A percentile compares a stretch with the other conserved stretches of the same genome.
These are phyloP conservation scores for Halisarca cf. caerulea DNA, from an alignment of 37 sponge, comb jelly and placozoan genomes.

Conservation along the genomic window DNA sequence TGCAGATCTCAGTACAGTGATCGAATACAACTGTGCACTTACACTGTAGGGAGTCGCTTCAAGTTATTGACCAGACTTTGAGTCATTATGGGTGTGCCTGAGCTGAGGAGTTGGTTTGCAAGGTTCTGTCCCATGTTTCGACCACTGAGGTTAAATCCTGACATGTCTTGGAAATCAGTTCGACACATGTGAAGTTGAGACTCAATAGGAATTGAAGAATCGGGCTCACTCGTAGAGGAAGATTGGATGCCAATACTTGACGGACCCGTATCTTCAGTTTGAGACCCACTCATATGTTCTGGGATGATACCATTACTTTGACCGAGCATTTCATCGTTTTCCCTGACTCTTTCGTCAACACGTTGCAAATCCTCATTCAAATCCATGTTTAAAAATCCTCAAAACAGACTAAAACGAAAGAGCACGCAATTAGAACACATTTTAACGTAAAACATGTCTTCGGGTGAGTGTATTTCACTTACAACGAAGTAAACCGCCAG, in stretches of 20 bases:
- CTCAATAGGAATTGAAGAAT: background rate
- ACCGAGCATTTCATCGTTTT: background rate
- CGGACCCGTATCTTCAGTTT: background rate
- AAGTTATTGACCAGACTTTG: background rate
- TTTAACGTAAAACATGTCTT: too few relatives aligned
- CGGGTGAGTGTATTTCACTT: too few relatives aligned
- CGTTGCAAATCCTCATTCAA: background rate
- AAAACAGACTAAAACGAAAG: too few relatives aligned
- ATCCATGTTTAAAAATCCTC: conserved; percentile 1
- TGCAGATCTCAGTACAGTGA: background rate
- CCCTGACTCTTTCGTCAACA: background rate
- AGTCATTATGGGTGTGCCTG: conserved; percentile 8
- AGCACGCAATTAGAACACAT: too few relatives aligned
- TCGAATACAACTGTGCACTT: background rate
- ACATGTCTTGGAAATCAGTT: conserved; percentile 2
- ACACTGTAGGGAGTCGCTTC: conserved; percentile 5
- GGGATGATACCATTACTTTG: background rate
- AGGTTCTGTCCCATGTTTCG: conserved; percentile 3
- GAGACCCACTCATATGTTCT: background rate
- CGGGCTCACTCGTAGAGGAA: background rate
- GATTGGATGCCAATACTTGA: background rate
- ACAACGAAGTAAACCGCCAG: conserved; percentile 15
- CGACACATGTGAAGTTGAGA: background rate
- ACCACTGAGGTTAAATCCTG: background rate
- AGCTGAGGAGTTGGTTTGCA: background rate